Percentiles rank a stretch among this genome's conserved stretches.
These are phyloP conservation scores for Drosophila meridiana DNA, from an alignment of 2,888 invertebrate genomes.

Conservation along the genomic window DNA sequence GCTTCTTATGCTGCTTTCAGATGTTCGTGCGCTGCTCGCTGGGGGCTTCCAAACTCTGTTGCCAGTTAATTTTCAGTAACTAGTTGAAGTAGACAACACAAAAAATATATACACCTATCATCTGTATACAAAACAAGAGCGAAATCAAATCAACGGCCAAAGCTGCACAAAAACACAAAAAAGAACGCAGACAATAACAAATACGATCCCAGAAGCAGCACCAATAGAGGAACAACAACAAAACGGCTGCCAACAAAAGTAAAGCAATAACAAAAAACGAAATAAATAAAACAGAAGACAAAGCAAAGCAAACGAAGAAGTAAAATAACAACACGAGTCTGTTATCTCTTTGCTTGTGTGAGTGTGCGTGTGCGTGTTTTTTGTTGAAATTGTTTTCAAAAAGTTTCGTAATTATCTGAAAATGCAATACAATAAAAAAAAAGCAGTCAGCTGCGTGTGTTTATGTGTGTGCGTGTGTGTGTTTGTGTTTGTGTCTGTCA, in stretches of 20 bases:
- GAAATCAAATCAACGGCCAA: conserved; percentile 38
- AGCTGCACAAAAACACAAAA: conserved; percentile 4
- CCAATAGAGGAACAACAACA: conserved; percentile 14
- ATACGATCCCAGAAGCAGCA: conserved; percentile 28
- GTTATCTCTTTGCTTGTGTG: conserved; percentile 22
- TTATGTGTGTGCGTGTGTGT: conserved; percentile 16
- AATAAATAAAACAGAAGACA: conserved; percentile 23
- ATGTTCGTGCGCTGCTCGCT: conserved; percentile 61
- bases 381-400: conserved; percentile 53
- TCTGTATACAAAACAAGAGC: conserved; percentile 34
- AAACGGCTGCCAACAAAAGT: conserved; percentile 34
- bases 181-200: conserved; percentile 29
- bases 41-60: conserved; percentile 65
- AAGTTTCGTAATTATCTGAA: conserved; percentile 62
- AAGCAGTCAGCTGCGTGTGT: conserved; percentile 52
- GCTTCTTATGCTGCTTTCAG: conserved; percentile 66
- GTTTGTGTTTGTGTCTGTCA: not conserved
- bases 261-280: conserved; percentile 38
- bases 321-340: conserved; percentile 41
- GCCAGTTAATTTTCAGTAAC: conserved; percentile 79
- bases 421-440: conserved; percentile 43
- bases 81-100: conserved; percentile 79
- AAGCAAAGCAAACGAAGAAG: conserved; percentile 29
- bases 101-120: conserved; percentile 27
- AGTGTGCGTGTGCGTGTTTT: conserved; percentile 41